Conservation (phyloP, 2,113 vertebrate species). For the Eptesicus fuscus region DNA sequence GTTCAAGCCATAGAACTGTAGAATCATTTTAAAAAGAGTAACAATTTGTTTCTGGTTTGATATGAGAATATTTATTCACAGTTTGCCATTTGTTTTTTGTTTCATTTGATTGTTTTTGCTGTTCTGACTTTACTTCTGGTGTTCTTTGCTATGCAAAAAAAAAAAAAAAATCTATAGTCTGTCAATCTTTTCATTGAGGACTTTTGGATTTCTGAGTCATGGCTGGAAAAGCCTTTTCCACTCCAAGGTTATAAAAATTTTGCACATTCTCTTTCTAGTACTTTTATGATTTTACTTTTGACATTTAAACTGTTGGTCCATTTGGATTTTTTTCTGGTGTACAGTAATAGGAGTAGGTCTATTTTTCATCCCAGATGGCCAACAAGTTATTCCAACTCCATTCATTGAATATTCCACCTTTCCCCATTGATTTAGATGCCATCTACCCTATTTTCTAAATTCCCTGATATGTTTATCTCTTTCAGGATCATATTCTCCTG, state of each 20-base stretch:
- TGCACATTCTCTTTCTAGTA: not conserved
- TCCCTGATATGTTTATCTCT: not conserved
- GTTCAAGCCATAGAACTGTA: not conserved
- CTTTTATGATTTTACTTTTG: not conserved
- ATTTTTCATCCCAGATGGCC: not conserved
- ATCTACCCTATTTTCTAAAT: not conserved
- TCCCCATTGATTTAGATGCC: not conserved
- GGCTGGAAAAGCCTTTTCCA: constrained; percentile 1
- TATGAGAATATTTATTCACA: not conserved
- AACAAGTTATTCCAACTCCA: not conserved
- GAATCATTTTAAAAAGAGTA: not conserved
- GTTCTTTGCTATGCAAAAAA: not conserved
- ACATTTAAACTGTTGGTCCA: not conserved
- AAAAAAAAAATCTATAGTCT: not conserved
- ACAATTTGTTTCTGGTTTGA: not conserved
- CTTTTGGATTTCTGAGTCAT: not conserved
- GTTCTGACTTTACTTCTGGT: not conserved
- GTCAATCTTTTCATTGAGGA: not conserved
- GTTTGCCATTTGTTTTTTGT: not conserved
- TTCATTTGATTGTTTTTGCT: not conserved
- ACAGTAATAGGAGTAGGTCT: not conserved
- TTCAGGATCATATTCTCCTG: not conserved
- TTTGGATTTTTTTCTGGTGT: not conserved
- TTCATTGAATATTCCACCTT: not conserved
- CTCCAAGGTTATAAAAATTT: not conserved